A percentile compares a stretch with the other conserved stretches of the same genome.
phyloP scores from a whole-genome alignment of 1,140 invertebrate species.

The Meloidogyne hapla region DNA sequence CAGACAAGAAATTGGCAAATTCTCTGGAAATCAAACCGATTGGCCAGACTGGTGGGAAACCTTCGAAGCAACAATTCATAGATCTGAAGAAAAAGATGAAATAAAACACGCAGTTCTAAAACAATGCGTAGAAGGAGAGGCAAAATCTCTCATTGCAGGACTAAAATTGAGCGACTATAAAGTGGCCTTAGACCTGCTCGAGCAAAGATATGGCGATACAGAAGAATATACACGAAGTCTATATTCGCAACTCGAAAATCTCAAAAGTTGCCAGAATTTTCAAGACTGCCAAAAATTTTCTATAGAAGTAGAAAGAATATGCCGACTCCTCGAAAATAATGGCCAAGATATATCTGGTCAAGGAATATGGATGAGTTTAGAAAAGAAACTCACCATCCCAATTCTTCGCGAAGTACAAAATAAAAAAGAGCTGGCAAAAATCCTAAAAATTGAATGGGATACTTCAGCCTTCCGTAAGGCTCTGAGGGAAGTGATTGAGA shows the following conservation, averaged over 20 bases:
- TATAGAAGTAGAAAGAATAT: not conserved
- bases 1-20: too few relatives aligned
- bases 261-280: conserved; percentile 4
- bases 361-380: not conserved
- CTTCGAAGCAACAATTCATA: not conserved
- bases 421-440: not conserved
- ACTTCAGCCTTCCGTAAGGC: not conserved
- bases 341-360: not conserved
- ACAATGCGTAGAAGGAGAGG: not conserved
- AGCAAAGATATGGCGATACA: not conserved
- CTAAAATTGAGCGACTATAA: not conserved
- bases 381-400: not conserved
- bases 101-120: not conserved
- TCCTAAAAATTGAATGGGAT: not conserved
- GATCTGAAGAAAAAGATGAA: not conserved
- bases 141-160: not conserved
- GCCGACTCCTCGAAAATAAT: not conserved
- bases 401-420: not conserved
- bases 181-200: not conserved
- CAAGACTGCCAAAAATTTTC: not conserved
- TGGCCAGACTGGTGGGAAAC: not conserved
- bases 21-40: too few relatives aligned
- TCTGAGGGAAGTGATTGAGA: not conserved
- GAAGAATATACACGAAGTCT: not conserved
- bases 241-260: not conserved